Conservation (phyloP, 2,797 vertebrate genomes). For the Trachops cirrhosus region DNA sequence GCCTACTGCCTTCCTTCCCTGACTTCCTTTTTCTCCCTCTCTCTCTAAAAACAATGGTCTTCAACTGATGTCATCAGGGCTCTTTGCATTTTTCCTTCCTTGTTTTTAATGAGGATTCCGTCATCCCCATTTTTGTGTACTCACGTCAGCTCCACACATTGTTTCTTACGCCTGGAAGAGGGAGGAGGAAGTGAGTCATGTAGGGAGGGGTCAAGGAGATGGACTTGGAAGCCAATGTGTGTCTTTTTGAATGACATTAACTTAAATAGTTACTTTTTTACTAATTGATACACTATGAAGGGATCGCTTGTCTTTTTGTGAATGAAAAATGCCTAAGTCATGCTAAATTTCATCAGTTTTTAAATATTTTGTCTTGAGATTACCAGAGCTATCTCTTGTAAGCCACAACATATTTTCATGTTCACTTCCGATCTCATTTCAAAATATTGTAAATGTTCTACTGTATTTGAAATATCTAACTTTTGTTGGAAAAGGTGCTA, state of each 20-base stretch:
- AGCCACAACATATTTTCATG: background rate
- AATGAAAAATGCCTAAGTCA: background rate
- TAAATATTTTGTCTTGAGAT: conserved; percentile 14
- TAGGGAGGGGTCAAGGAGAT: background rate
- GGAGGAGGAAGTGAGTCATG: background rate
- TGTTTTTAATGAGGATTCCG: background rate
- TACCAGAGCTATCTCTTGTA: background rate
- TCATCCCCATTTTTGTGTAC: background rate
- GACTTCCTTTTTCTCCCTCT: too few species aligned
- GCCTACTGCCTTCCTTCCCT: background rate
- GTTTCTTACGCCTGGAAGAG: background rate
- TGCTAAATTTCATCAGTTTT: background rate
- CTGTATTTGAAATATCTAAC: background rate
- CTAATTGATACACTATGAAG: background rate
- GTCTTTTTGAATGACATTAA: background rate
- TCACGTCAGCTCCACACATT: background rate
- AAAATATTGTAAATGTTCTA: conserved; percentile 17
- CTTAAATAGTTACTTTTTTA: conserved; percentile 32
- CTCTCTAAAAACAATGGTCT: background rate
- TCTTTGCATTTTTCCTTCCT: background rate
- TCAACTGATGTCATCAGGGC: background rate
- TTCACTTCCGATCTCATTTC: background rate
- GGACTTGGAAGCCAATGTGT: background rate
- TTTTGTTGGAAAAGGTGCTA: background rate
- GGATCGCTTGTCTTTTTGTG: background rate